Evolutionary conservation across 2,113 vertebrate genomes (phyloP).

Genomic region (Perognathus longimembris): DNA sequence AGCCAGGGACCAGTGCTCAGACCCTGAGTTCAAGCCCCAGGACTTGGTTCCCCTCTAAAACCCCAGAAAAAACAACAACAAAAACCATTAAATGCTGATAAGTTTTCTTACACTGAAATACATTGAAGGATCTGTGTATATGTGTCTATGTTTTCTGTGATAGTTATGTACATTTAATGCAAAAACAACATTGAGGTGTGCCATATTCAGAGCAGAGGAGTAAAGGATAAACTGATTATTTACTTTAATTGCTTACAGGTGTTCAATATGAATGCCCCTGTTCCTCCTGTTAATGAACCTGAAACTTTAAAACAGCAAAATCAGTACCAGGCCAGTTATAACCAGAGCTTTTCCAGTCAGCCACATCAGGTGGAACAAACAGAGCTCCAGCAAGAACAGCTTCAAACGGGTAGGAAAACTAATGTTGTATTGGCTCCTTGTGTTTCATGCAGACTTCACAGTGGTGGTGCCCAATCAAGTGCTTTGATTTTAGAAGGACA

Average conservation of each 20-base stretch:
- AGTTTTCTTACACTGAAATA: neutral
- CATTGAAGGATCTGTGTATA: neutral
- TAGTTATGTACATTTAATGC: neutral
- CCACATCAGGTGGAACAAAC: constrained; percentile 93
- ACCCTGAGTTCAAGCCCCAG: too few relatives aligned
- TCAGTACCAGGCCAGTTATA: constrained; percentile 95
- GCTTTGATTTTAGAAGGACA: neutral
- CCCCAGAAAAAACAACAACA: too few relatives aligned
- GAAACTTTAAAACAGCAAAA: constrained; percentile 94
- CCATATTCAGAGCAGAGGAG: neutral
- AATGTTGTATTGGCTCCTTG: neutral
- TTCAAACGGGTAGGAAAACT: constrained; percentile 93
- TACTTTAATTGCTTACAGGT: constrained; percentile 87
- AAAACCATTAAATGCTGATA: constrained; percentile 3
- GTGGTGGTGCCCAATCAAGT: neutral
- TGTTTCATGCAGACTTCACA: too few relatives aligned
- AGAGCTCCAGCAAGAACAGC: constrained; percentile 95
- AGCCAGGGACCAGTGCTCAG: too few relatives aligned
- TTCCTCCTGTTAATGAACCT: constrained; percentile 94
- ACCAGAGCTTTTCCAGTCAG: constrained; percentile 93
- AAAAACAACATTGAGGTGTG: neutral
- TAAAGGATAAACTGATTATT: constrained; percentile 22
- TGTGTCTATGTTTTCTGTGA: neutral
- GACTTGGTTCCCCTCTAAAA: too few relatives aligned
- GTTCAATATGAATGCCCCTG: constrained; percentile 97